Evolutionary conservation across 2,113 vertebrate species (phyloP).

Genomic region (Oriolus oriolus): DNA sequence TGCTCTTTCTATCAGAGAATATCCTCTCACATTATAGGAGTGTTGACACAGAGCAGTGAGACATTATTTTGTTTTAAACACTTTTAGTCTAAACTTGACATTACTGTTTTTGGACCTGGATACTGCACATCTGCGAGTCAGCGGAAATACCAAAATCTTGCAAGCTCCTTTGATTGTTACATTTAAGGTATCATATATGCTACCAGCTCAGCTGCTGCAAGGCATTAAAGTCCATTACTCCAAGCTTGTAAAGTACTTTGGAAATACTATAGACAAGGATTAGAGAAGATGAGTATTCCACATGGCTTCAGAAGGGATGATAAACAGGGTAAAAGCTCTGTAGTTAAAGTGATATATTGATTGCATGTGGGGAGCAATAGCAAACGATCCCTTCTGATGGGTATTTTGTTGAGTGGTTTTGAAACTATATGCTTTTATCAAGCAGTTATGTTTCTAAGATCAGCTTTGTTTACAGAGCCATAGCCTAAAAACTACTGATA

Average conservation of each 20-base stretch:
- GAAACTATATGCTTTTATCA: conserved; percentile 51
- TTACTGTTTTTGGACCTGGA: conserved; percentile 78
- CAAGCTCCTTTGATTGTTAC: conserved; percentile 97
- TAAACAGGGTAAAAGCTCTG: conserved; percentile 85
- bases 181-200: conserved; percentile 97
- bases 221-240: conserved; percentile 87
- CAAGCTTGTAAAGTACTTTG: conserved; percentile 93
- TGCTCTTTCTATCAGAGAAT: conserved; percentile 52
- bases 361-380: conserved; percentile 77
- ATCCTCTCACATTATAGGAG: conserved; percentile 18
- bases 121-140: conserved; percentile 86
- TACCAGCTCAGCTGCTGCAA: conserved; percentile 93
- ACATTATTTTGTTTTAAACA: conserved; percentile 79
- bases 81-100: conserved; percentile 78
- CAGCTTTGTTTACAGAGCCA: background rate
- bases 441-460: conserved; percentile 1
- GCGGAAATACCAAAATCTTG: conserved; percentile 92
- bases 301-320: conserved; percentile 86
- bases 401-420: conserved; percentile 65
- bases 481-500: background rate
- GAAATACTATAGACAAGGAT: conserved; percentile 89
- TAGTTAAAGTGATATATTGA: conserved; percentile 90
- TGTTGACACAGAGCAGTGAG: conserved; percentile 81
- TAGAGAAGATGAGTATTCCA: conserved; percentile 95
- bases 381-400: conserved; percentile 65